A percentile compares a stretch with the other conserved stretches of the same genome.
These are phyloP conservation scores for Acleris literana DNA, from an alignment of 2,888 invertebrate genomes.

Conservation along the genomic window DNA sequence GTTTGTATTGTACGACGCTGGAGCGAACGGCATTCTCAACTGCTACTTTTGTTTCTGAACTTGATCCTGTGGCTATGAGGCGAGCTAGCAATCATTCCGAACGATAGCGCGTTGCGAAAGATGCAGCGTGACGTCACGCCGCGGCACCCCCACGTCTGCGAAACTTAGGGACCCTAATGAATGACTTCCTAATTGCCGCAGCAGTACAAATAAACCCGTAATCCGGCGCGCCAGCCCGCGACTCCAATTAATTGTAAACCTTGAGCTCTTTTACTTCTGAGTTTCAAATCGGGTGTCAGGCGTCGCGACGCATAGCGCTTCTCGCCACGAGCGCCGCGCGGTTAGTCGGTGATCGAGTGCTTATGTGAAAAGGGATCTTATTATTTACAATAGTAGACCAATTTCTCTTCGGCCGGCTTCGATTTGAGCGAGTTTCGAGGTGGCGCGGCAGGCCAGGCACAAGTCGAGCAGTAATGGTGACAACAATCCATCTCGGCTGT, in stretches of 20 bases:
- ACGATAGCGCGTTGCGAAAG: constrained; percentile 62
- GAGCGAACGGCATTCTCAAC: constrained; percentile 66
- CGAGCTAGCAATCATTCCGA: constrained; percentile 55
- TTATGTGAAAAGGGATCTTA: constrained; percentile 59
- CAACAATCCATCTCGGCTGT: constrained; percentile 80
- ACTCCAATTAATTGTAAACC: constrained; percentile 75
- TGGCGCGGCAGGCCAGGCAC: constrained; percentile 56
- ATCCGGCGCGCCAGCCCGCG: constrained; percentile 69
- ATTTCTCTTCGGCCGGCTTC: constrained; percentile 41
- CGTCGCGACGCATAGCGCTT: constrained; percentile 62
- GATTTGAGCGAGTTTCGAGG: constrained; percentile 35
- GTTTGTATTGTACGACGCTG: constrained; percentile 66
- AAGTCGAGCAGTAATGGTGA: constrained; percentile 81
- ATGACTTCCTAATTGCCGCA: constrained; percentile 83
- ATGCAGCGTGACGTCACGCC: constrained; percentile 68
- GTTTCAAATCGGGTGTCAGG: constrained; percentile 75
- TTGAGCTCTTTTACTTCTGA: constrained; percentile 70
- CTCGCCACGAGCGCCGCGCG: constrained; percentile 62
- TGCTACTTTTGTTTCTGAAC: constrained; percentile 65
- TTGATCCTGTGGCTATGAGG: constrained; percentile 50
- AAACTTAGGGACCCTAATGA: constrained; percentile 84
- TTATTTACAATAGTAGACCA: constrained; percentile 48
- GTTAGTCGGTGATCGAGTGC: constrained; percentile 49
- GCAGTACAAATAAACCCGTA: constrained; percentile 77
- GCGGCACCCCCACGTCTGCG: constrained; percentile 82